A percentile compares a stretch with the other conserved stretches of the same genome.
phyloP scores from a whole-genome alignment of 2,888 invertebrate species.

The Drosophila ochracea region DNA sequence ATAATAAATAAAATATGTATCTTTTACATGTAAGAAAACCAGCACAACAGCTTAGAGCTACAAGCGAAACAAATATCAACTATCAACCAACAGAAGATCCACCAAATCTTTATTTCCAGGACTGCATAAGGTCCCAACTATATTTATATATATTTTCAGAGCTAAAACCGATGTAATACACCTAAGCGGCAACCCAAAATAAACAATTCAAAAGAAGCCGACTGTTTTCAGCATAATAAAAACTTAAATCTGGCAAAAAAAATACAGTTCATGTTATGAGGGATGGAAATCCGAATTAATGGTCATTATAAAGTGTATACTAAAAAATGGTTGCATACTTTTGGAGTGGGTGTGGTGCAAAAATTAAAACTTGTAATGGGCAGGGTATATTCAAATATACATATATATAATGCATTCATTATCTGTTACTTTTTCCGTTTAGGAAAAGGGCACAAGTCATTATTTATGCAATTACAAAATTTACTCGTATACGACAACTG shows the following conservation, averaged over 20 bases:
- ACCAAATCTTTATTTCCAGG: slow-evolving; percentile 3
- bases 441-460: not conserved
- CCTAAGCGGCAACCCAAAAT: slow-evolving; percentile 5
- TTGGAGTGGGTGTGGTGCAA: not conserved
- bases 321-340: not conserved
- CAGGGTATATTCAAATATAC: not conserved
- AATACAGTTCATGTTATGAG: not conserved
- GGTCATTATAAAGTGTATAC: not conserved
- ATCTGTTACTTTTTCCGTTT: not conserved
- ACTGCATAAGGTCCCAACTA: not conserved
- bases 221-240: slow-evolving; percentile 4
- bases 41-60: slow-evolving; percentile 35
- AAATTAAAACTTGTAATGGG: not conserved
- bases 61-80: slow-evolving; percentile 30
- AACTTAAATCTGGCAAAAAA: not conserved
- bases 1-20: slow-evolving; percentile 66
- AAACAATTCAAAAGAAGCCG: slow-evolving; percentile 3
- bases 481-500: slow-evolving; percentile 26
- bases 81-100: slow-evolving; percentile 18
- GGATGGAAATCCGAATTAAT: not conserved
- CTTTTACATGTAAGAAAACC: slow-evolving; percentile 55
- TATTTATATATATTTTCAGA: slow-evolving; percentile 11
- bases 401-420: not conserved
- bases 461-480: slow-evolving; percentile 40
- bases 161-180: slow-evolving; percentile 6